Evolutionary conservation across 2,113 vertebrate species (phyloP).

Genomic region (Circaetus gallicus): DNA sequence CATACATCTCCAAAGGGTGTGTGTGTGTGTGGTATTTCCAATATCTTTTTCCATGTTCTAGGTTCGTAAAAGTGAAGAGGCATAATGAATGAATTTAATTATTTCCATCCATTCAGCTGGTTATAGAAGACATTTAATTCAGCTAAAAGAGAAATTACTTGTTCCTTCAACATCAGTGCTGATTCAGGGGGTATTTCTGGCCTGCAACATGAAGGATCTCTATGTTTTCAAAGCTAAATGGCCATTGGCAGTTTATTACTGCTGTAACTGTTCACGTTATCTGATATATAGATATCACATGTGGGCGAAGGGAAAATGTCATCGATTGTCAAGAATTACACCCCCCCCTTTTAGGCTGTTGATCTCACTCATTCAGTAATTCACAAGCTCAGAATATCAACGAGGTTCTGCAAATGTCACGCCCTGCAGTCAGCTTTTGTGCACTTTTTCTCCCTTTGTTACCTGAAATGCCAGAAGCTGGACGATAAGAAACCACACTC

Average conservation of each 20-base stretch:
- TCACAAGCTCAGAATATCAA: not conserved
- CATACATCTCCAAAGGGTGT: not conserved
- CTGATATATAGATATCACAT: not conserved
- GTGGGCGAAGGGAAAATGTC: not conserved
- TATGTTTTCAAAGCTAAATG: not conserved
- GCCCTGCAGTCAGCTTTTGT: not conserved
- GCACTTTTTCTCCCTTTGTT: not conserved
- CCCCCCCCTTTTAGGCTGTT: not conserved
- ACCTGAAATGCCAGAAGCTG: not conserved
- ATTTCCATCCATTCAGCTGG: not conserved
- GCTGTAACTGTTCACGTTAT: not conserved
- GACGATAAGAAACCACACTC: not conserved
- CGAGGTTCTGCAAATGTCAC: not conserved
- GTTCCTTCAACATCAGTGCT: not conserved
- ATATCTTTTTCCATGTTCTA: not conserved
- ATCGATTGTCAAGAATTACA: not conserved
- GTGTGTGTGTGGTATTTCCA: not conserved
- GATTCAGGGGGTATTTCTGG: not conserved
- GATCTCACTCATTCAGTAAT: not conserved
- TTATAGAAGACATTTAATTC: not conserved
- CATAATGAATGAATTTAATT: slow-evolving; percentile 1
- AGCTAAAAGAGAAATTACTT: not conserved
- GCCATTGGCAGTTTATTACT: not conserved
- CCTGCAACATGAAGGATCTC: not conserved
- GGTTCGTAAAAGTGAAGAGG: not conserved